phyloP scores from a whole-genome alignment of 1,140 invertebrate species.

The Xylocopa sonorina region DNA sequence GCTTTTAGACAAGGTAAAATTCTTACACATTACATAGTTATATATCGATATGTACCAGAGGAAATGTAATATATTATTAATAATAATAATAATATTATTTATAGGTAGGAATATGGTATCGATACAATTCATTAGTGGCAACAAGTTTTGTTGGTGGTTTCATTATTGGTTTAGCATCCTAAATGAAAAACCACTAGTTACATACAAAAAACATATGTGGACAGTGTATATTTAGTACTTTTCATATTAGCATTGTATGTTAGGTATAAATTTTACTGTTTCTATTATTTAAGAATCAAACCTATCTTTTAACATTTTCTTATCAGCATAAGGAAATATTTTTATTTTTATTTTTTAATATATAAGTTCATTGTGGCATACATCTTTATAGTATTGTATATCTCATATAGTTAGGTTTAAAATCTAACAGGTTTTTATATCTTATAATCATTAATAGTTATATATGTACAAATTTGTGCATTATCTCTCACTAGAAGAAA shows the following conservation, averaged over 20 bases:
- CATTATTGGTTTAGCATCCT: constrained; percentile 90
- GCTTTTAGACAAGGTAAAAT: constrained; percentile 89
- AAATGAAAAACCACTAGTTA: constrained; percentile 52
- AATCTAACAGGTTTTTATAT: constrained; percentile 6
- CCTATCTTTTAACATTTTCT: constrained; percentile 13
- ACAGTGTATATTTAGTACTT: constrained; percentile 35
- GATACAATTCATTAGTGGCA: constrained; percentile 89
- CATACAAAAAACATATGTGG: constrained; percentile 34
- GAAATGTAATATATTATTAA: constrained; percentile 20
- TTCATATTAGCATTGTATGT: constrained; percentile 20
- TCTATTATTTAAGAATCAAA: background rate
- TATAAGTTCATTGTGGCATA: constrained; percentile 8
- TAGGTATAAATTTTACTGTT: constrained; percentile 15
- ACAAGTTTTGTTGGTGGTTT: constrained; percentile 93
- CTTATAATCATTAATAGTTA: background rate
- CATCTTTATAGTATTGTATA: constrained; percentile 1
- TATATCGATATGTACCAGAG: constrained; percentile 23
- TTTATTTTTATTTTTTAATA: constrained; percentile 9
- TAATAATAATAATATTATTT: constrained; percentile 73
- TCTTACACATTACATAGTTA: background rate
- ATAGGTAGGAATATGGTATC: constrained; percentile 88
- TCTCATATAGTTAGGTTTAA: constrained; percentile 25
- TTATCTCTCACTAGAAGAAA: background rate
- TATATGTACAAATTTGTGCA: constrained; percentile 19
- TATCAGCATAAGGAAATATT: background rate